These are phyloP conservation scores for Hylaeus volcanicus DNA, from an alignment of 1,140 invertebrate genomes.

Conservation along the genomic window DNA sequence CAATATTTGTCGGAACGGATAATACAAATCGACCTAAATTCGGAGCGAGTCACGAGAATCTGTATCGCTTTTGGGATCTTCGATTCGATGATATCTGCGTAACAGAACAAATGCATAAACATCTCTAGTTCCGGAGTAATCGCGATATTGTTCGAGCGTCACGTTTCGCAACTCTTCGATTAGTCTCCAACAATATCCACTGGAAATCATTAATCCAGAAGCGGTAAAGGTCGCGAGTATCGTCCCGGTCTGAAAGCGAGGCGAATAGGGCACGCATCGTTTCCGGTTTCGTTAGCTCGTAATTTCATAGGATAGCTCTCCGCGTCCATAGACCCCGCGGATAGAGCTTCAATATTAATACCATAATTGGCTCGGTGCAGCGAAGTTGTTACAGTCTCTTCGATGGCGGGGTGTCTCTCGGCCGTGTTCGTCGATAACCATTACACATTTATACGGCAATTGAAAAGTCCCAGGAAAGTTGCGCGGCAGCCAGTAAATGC, in stretches of 20 bases:
- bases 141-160: background rate
- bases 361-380: slow-evolving; percentile 37
- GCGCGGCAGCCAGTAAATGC: background rate
- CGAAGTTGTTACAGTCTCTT: slow-evolving; percentile 33
- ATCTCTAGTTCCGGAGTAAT: no score
- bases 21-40: no score
- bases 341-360: slow-evolving; percentile 34
- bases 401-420: background rate
- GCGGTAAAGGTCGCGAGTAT: background rate
- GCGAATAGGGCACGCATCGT: background rate
- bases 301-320: slow-evolving; percentile 35
- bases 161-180: background rate
- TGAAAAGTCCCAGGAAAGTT: slow-evolving; percentile 36
- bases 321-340: slow-evolving; percentile 33
- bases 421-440: slow-evolving; percentile 20
- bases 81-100: no score
- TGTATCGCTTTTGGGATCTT: no score
- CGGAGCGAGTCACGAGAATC: no score
- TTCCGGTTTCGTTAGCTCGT: slow-evolving; percentile 51
- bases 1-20: no score
- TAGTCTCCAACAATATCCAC: background rate
- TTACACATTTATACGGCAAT: slow-evolving; percentile 46
- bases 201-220: slow-evolving; percentile 3
- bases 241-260: background rate
- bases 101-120: no score